Base-by-base conservation (phyloP, 2,797 vertebrate species). In the Cetoscarus ocellatus region DNA sequence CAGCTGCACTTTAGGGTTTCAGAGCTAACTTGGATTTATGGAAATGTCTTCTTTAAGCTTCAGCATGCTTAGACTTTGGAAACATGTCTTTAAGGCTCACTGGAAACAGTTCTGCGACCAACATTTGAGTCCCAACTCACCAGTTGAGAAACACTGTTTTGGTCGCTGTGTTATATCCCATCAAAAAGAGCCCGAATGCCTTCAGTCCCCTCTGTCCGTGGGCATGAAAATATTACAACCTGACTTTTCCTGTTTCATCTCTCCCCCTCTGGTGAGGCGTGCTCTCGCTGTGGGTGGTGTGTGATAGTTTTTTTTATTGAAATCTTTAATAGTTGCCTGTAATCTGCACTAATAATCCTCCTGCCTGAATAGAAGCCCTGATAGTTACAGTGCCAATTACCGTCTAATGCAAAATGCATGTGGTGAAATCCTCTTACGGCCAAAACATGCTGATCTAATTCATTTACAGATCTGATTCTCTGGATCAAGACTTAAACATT, bases 371-470 rank as follows among this genome's bases (percentile, higher is more conserved):
- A 79, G 81, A 75, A 61, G 82, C 71, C 74, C 70, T 71, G 70
- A 86, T 71, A 70, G 81, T 74, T 85, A 80, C 58, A 70, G 82
- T 75, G 77, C 64, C 64, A 86, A 93, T 93, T 91, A 90, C 55
- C 72, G 64, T 61, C 79, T 86, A 79, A 86, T 81, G 76, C 68
- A 84, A 83, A 86, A 84, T 86, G 84, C 80, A 89, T 80, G 81
- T 42, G 64, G 68, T 73, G 80, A 85, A 91, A 93, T 92, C 88
- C 87, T 90, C 90, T 93, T 89, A 87, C 70, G 69, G 67, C 79
- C 71, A 80, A 75, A 88, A 81, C 80, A 77, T 73, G 89, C 89
- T 86, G 86, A 94, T 94, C 86, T 91, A 91, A 93, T 90, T 91
- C 82, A 94, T 91, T 89, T 87, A 80, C 80, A 82, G 76, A 77